Base-by-base conservation (phyloP, 2,888 invertebrate species). In the Eucriotettix oculatus region DNA sequence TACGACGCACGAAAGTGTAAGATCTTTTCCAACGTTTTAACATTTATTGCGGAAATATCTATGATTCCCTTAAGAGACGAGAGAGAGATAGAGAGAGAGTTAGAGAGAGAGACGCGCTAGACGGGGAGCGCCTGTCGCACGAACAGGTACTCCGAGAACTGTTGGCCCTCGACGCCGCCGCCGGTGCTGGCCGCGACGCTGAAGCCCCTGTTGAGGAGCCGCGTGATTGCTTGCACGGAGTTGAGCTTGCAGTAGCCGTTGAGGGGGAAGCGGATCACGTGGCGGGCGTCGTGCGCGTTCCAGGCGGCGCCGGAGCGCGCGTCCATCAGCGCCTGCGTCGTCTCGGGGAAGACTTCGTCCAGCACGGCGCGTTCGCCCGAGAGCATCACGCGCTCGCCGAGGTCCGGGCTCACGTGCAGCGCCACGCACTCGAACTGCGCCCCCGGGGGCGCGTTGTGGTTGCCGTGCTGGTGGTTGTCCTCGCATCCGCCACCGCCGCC, bases 221-320 rank as follows among this genome's bases (percentile, higher is more conserved):
- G 81, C 65, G 88, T 87, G 68, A 91, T 84, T 63, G 89, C 90
- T 74, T 91, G 90, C 64, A 91, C 84, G n/a, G 90, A 90, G 73
- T 90, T 91, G 65, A 91, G 77, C 74, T 91, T 90, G 76, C 90
- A 90, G 74, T 89, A 91, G 66, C 91, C 90, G 74, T 90, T 91
- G 60, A 91, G 75, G 12, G 90, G 90, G 71, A 90, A 91, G 62
- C 91, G 78, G 66, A 90, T 89, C 44, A 90, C 87, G 75, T 87
- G 87, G 59, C 86, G 82, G 64, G 85, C 82, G 74, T 90, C 90
- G 67, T 85, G 80, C 70, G 87, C 85, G 69, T 87, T 88, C 87
- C 89, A 90, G 55, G 87, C 82, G 54, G 86, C 85, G 29, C 87
- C 86, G 42, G 86, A 85, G 62, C 89, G 79, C 52, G 86, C 83